Percentiles rank a stretch among this genome's conserved stretches.
Conservation (phyloP, 2,113 vertebrate genomes). For the Thinocorus orbignyianus region DNA sequence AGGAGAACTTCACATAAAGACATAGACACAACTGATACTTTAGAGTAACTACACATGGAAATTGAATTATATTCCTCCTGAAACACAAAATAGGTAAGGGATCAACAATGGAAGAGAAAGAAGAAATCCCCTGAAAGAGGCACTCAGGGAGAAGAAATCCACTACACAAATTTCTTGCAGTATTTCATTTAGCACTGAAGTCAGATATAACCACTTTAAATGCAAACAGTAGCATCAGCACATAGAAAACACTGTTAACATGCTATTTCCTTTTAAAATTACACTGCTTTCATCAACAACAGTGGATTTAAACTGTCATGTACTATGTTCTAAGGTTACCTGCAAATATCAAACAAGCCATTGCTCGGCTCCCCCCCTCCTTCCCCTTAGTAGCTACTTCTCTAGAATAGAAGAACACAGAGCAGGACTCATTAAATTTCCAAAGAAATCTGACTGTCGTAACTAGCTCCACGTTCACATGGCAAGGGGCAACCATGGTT, state of each 20-base stretch:
- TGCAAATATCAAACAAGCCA: neutral
- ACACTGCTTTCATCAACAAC: neutral
- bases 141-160: neutral
- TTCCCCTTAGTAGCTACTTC: conserved; percentile 15
- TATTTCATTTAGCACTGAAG: neutral
- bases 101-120: neutral
- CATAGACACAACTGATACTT: neutral
- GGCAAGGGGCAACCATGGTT: neutral
- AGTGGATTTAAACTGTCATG: neutral
- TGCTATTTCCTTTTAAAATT: neutral
- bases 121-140: neutral
- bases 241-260: neutral
- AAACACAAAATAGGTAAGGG: neutral
- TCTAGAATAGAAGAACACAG: neutral
- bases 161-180: neutral
- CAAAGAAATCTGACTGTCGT: neutral
- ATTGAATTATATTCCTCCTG: neutral
- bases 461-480: neutral
- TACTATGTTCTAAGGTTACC: neutral
- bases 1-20: neutral
- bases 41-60: neutral
- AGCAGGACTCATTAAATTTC: neutral
- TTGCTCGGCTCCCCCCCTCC: neutral
- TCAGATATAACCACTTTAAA: neutral
- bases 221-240: neutral